Base-by-base conservation (phyloP, 2,888 invertebrate species). In the Napeogenes sylphis region DNA sequence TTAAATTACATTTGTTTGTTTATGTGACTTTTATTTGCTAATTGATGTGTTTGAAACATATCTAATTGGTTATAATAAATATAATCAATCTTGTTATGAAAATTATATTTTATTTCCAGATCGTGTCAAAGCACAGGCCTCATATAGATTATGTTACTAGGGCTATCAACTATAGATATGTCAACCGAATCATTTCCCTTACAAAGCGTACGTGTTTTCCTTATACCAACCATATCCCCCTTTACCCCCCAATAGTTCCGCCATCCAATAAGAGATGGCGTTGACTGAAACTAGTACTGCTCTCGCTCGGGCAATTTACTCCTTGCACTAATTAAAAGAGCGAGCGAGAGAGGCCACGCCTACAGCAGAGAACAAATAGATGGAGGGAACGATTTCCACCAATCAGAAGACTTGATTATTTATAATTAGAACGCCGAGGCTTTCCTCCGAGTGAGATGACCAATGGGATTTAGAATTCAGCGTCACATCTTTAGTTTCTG, bases 311-410 rank as follows among this genome's bases (percentile, higher is more conserved):
- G 82, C 91, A 91, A 91, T 91, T 91, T 91, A 90, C 90, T 90
- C 91, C 89, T 90, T 88, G 84, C 87, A 90, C 90, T 91, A 91
- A 91, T 91, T 91, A 91, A 91, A 91, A 91, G 87, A 87, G 87
- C 82, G 88, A 87, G 87, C 84, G 84, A 85, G 87, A 84, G 71
- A 77, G 72, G 79, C 88, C 87, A 83, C 90, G 89, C 90, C 90
- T 80, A 79, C 79, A 69, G 73, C 78, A 74, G 83, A 90, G 90
- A 90, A 90, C 90, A 90, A 90, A 90, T 81, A 88, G 84, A 82
- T 81, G 87, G 84, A 89, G 88, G 89, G 84, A 83, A 77, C 73
- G 72, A 69, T 62, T 73, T 75, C 81, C 74, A 71, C 91, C 91
- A 91, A 91, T 91, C 78, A 77, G 81, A 73, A 78, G 65, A 77